phyloP scores from a whole-genome alignment of 1,140 invertebrate genomes.

The Scylla paramamosain region DNA sequence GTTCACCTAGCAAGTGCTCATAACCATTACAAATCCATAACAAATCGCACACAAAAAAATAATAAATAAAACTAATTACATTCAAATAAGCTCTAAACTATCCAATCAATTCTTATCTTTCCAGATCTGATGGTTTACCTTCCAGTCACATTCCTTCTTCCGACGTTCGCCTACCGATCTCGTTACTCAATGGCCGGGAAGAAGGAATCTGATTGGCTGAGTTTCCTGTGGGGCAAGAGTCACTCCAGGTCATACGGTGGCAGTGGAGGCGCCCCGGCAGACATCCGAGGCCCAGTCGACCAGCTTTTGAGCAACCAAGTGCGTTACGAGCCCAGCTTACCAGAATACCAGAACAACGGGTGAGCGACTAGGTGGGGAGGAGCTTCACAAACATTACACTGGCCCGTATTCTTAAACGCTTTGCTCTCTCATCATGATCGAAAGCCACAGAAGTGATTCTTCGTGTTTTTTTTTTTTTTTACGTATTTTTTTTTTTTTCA shows the following conservation, averaged over 20 bases:
- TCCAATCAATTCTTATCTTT: constrained; percentile 22
- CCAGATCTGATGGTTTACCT: constrained; percentile 70
- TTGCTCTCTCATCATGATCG: no score
- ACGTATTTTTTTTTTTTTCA: no score
- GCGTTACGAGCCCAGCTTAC: constrained; percentile 45
- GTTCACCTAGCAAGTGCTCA: not conserved
- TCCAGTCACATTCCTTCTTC: constrained; percentile 70
- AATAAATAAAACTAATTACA: not conserved
- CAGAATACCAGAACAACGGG: constrained; percentile 22
- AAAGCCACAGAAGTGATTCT: no score
- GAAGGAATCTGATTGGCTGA: constrained; percentile 45
- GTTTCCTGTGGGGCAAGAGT: constrained; percentile 46
- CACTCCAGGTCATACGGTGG: not conserved
- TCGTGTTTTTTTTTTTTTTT: no score
- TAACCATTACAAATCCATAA: no score
- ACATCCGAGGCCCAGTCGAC: constrained; percentile 61
- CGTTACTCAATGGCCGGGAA: constrained; percentile 64
- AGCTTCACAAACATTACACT: no score
- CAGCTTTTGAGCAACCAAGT: constrained; percentile 15
- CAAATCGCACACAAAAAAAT: not conserved
- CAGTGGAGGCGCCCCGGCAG: not conserved
- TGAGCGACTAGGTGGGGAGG: not conserved
- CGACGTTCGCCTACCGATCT: constrained; percentile 70
- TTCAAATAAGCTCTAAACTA: not conserved
- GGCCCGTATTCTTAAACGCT: no score